Evolutionary conservation across 2,888 invertebrate species (phyloP).

Genomic region (Hydrotaea cyrtoneurina): DNA sequence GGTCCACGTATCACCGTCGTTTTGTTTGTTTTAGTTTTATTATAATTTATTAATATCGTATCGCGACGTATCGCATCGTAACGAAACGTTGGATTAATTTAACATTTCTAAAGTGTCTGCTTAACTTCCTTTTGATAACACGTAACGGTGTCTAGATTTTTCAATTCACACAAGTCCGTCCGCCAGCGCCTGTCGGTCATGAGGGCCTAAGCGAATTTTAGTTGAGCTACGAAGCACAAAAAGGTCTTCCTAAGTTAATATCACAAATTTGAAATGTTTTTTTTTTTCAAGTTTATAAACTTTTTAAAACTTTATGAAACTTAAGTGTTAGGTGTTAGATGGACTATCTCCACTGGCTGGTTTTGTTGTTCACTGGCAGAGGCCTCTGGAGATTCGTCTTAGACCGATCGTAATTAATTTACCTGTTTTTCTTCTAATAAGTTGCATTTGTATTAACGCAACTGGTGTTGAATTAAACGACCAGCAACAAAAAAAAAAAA

Average conservation of each 20-base stretch:
- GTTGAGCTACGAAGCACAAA: background rate
- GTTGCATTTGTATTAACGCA: constrained; percentile 34
- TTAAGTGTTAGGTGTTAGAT: too few species aligned
- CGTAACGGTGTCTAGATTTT: constrained; percentile 32
- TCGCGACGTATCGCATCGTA: background rate
- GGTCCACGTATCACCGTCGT: background rate
- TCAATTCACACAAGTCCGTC: constrained; percentile 11
- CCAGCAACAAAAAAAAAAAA: background rate
- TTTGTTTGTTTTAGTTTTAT: constrained; percentile 10
- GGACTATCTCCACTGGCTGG: too few species aligned
- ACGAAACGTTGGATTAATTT: constrained; percentile 25
- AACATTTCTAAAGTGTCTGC: constrained; percentile 58
- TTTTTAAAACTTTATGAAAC: too few species aligned
- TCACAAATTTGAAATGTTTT: too few species aligned
- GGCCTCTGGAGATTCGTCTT: background rate
- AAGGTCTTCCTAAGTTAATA: background rate
- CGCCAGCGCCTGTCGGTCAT: background rate
- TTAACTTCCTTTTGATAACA: constrained; percentile 63
- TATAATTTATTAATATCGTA: constrained; percentile 23
- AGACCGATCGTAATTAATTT: constrained; percentile 4
- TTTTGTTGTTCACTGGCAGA: too few species aligned
- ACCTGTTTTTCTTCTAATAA: background rate
- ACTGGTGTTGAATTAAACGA: constrained; percentile 57
- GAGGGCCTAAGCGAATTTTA: background rate
- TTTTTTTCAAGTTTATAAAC: too few species aligned